Conservation (phyloP, 2,113 vertebrate species). For the Anolis sagrei region DNA sequence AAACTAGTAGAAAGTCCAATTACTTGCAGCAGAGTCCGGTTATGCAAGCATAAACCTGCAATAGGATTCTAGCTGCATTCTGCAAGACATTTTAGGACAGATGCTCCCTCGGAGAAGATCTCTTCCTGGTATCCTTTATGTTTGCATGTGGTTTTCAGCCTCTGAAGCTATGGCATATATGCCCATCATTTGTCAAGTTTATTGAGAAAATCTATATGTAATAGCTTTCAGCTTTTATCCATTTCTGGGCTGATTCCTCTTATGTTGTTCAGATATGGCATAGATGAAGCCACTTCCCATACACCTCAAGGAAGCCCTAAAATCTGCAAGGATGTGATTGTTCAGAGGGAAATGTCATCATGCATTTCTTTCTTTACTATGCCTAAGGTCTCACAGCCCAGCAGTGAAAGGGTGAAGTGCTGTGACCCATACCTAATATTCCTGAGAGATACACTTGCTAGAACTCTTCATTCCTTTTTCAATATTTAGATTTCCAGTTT, state of each 20-base stretch:
- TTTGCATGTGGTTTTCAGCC: neutral
- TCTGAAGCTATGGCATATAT: fast-evolving
- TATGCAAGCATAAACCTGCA: no score
- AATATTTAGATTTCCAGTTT: neutral
- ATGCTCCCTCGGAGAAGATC: neutral
- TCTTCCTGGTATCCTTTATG: neutral
- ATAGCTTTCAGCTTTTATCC: neutral
- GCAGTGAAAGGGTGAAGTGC: neutral
- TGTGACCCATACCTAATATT: neutral
- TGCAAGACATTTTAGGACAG: neutral
- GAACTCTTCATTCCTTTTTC: neutral
- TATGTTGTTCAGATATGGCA: constrained; percentile 13
- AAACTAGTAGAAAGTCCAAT: no score
- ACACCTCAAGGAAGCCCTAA: neutral
- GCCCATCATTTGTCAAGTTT: neutral
- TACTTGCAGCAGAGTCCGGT: no score
- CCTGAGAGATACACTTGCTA: neutral
- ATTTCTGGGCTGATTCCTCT: constrained; percentile 2
- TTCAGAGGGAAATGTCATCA: neutral
- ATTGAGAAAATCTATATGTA: neutral
- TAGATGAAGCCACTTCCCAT: neutral
- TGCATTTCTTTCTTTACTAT: neutral
- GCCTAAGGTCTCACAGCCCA: fast-evolving
- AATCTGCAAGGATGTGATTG: constrained; percentile 21
- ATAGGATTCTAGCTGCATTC: no score